Conservation (phyloP, 2,797 vertebrate species). For the Pelochelys cantorii region DNA sequence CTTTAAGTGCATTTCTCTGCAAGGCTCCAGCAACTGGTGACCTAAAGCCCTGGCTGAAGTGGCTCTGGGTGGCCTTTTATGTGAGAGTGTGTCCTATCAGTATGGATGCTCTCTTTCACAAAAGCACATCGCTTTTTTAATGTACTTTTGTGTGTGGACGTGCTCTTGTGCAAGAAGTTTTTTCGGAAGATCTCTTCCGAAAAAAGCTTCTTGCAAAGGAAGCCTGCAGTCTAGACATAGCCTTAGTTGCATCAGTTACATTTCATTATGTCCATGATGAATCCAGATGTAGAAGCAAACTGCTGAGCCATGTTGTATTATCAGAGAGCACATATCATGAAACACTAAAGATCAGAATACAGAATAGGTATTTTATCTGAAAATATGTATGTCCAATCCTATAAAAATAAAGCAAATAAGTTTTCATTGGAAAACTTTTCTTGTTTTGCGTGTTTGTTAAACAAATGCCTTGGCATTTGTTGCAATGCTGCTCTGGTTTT, state of each 20-base stretch:
- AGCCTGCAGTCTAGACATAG: too few species aligned
- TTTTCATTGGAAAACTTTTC: not conserved
- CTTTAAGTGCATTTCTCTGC: too few species aligned
- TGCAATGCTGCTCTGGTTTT: not conserved
- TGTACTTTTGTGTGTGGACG: too few species aligned
- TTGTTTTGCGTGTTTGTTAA: not conserved
- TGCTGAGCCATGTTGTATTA: slow-evolving; percentile 57
- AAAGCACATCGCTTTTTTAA: too few species aligned
- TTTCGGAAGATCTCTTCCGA: too few species aligned
- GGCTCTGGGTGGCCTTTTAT: too few species aligned
- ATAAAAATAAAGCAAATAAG: not conserved
- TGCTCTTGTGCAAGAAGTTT: too few species aligned
- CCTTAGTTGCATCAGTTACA: slow-evolving; percentile 65
- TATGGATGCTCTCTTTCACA: too few species aligned
- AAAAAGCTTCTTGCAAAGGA: too few species aligned
- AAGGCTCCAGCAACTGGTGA: too few species aligned
- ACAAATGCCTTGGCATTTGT: not conserved
- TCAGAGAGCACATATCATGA: slow-evolving; percentile 32
- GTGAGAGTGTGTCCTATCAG: too few species aligned
- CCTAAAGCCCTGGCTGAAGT: too few species aligned
- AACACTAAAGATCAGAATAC: slow-evolving; percentile 35
- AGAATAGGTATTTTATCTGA: not conserved
- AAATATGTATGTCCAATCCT: not conserved
- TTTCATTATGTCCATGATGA: slow-evolving; percentile 48
- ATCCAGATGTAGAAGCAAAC: slow-evolving; percentile 54